Conservation (phyloP, 2,113 vertebrate genomes). For the Larimichthys crocea region DNA sequence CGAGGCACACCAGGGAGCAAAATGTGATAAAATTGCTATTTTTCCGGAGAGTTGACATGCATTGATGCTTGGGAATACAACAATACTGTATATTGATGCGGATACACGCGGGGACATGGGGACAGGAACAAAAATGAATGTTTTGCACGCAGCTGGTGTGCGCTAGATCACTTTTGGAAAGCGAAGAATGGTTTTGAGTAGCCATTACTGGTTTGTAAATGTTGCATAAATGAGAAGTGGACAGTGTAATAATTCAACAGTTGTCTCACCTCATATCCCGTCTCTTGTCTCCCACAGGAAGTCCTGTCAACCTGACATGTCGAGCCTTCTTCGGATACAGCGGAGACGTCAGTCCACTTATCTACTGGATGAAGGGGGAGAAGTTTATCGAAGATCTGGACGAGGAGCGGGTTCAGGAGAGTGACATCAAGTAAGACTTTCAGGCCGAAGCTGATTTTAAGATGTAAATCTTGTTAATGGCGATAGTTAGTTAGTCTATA, state of each 20-base stretch:
- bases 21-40: background rate
- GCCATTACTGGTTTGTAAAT: background rate
- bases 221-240: too few relatives aligned
- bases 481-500: background rate
- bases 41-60: background rate
- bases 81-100: background rate
- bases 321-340: conserved; percentile 97
- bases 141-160: background rate
- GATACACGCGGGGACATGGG: background rate
- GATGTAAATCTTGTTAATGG: too few relatives aligned
- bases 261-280: conserved; percentile 32
- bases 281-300: conserved; percentile 84
- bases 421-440: conserved; percentile 92
- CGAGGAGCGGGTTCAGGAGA: conserved; percentile 93
- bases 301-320: conserved; percentile 94
- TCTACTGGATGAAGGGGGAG: conserved; percentile 99
- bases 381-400: conserved; percentile 99
- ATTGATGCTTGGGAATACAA: background rate
- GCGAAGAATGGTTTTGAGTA: background rate
- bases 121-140: background rate
- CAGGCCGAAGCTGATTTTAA: background rate
- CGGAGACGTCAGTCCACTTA: conserved; percentile 95
- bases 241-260: background rate
- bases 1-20: background rate
- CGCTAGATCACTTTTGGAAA: background rate